Evolutionary conservation across 2,888 invertebrate species (phyloP), one percentile per base, ranked within the genome.

Genomic region (Baronia brevicornis): DNA sequence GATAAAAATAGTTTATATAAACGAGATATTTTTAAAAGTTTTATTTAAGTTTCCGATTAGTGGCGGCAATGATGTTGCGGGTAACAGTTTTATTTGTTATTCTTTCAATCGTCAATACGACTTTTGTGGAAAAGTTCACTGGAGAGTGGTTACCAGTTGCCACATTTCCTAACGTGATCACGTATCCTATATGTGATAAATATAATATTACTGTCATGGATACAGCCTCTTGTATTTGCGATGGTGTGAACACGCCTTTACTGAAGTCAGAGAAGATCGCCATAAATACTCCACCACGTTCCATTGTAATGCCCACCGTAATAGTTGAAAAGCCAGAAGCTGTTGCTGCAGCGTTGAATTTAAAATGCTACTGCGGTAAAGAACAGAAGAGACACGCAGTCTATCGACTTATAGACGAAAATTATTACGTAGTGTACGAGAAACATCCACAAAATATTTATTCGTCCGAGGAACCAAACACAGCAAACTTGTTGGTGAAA

Each of bases 141-240:
- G 33, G 33, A 8, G 13, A 23, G 14, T 33, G 33, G 33, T 14
- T 33, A 6, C 33, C 33, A 5, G 24, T 33, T 4, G 33, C 12
- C 6, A 28, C 28, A 5, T 33, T 33, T 13, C 33, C 33, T 17
- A 33, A 28, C 9, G 33, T 23, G 5, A 24, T 28, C 4, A 33
- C 13, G 3, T 22, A 28, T 5, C 19, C 18, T 8, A 28, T 33
- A 12, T 33, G 33, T 19, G 33, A 33, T 7, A 28, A 19, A 28
- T 33, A 33, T 6, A 33, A 18, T 3, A 13, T 33, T 3, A 28
- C 23, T 9, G 7, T 33, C 6, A 21, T 12, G 2, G 7, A 33
- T 18, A 9, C 8, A 3, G 8, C 22, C 3, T 18, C 28, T 5
- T 29, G 29, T 2, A 13, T 4, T 3, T 29, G 29, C 20, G 29